phyloP scores from a whole-genome alignment of 1,140 invertebrate species.

The Zelostemma sp. region DNA sequence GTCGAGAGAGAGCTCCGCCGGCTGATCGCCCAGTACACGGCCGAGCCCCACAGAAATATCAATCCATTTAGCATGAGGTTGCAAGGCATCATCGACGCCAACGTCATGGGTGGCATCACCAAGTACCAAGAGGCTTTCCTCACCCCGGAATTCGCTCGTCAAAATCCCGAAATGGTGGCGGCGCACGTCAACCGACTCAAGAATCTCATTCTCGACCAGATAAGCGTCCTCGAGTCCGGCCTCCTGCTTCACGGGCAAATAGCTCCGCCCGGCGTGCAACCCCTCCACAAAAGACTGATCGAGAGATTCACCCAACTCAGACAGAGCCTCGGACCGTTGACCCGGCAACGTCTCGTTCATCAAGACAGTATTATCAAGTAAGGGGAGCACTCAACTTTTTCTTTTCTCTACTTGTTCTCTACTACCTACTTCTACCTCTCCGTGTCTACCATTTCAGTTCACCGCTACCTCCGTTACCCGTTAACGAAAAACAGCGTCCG shows the following conservation, averaged over 20 bases:
- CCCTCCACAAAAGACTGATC: constrained; percentile 87
- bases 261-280: constrained; percentile 85
- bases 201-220: constrained; percentile 81
- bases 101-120: constrained; percentile 95
- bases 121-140: constrained; percentile 96
- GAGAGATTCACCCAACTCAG: constrained; percentile 87
- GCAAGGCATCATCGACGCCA: constrained; percentile 93
- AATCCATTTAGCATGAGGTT: constrained; percentile 94
- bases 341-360: constrained; percentile 74
- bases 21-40: constrained; percentile 82
- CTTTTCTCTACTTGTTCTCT: too few relatives aligned
- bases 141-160: constrained; percentile 82
- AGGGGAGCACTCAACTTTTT: too few relatives aligned
- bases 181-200: constrained; percentile 83
- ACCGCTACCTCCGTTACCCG: constrained; percentile 79
- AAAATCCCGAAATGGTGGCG: constrained; percentile 79
- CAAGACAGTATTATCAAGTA: constrained; percentile 83
- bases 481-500: constrained; percentile 70
- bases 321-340: constrained; percentile 76
- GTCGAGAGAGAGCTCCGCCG: constrained; percentile 87
- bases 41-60: constrained; percentile 84
- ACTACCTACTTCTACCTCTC: constrained; percentile 17
- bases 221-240: constrained; percentile 84
- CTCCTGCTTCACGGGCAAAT: constrained; percentile 85
- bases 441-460: constrained; percentile 68